Base-by-base conservation (phyloP, 2,797 vertebrate genomes). In the Aphelocoma californica region DNA sequence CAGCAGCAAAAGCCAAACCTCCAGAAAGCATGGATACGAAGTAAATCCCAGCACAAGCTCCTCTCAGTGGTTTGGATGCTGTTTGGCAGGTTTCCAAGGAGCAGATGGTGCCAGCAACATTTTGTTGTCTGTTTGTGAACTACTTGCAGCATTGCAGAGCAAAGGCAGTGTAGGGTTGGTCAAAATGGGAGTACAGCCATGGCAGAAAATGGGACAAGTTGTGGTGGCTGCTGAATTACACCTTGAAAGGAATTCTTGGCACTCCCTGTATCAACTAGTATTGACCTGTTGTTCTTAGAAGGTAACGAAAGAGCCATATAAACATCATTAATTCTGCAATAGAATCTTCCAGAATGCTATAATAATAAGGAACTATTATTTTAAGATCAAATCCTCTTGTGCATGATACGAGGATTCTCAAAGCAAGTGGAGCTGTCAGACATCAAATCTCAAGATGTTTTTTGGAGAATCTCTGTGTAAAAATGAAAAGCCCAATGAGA, bases 21-120 rank as follows among this genome's bases (percentile, higher is more conserved):
- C 81, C 84, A 89, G 83, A 62, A 89, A 82, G 65, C 38, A 34
- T 78, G 57, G 75, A 34, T 87, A 9, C 0, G 2, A 51, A 79
- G 40, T 77, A 54, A 90, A 89, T 74, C 71, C 50, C 75, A 54
- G 4, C 69, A 32, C 53, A 80, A 36, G 34, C 57, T 87, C 31
- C 28, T 89, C 90, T 85, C 81, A 74, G 45, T 91, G 58, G 32
- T 92, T 93, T 44, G 70, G 42, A 74, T 57, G 69, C 69, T 86
- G 79, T 18, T 1, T 92, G 95, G 92, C 93, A 81, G 48, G 57
- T 78, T 93, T 96, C 92, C 93, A 95, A 60, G 71, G 87, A 91
- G 81, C 92, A 96, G 94, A 94, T 96, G 92, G 92, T 94, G 92
- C 91, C 93, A 95, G 69, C 84, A 91, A 69, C 45, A 32, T 95